These are phyloP conservation scores for Pachyrhynchus sulphureomaculatus DNA, from an alignment of 1,140 invertebrate species.

Conservation along the genomic window DNA sequence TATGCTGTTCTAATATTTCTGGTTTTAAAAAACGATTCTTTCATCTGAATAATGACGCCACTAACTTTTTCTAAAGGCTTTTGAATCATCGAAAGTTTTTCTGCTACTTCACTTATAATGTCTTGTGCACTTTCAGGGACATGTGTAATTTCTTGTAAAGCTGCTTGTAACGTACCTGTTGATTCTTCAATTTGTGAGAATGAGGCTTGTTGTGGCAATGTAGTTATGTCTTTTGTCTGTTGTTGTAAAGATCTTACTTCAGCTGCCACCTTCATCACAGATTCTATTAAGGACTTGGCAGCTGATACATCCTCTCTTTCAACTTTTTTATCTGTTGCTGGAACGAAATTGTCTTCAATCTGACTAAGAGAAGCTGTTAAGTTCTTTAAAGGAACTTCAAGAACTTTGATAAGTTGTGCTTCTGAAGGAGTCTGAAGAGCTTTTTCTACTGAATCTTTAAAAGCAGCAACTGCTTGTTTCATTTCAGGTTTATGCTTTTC, in stretches of 20 bases:
- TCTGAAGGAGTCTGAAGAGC: neutral
- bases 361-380: slow-evolving; percentile 4
- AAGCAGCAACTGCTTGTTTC: slow-evolving; percentile 14
- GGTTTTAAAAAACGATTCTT: slow-evolving; percentile 8
- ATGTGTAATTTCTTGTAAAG: neutral
- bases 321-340: neutral
- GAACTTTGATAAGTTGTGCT: slow-evolving; percentile 9
- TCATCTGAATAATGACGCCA: slow-evolving; percentile 10
- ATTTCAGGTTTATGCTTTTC: slow-evolving; percentile 16
- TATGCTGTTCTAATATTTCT: slow-evolving; percentile 19
- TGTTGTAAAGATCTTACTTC: slow-evolving; percentile 17
- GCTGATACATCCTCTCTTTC: slow-evolving; percentile 5
- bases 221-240: slow-evolving; percentile 12
- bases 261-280: neutral
- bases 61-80: slow-evolving; percentile 15
- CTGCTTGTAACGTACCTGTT: neutral
- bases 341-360: neutral
- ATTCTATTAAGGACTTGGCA: neutral
- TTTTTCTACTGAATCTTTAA: slow-evolving; percentile 11
- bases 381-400: slow-evolving; percentile 13
- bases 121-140: neutral
- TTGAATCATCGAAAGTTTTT: neutral
- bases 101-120: slow-evolving; percentile 3
- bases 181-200: slow-evolving; percentile 5
- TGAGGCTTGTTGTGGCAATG: slow-evolving; percentile 1